Evolutionary conservation across 1,140 invertebrate genomes (phyloP).

Genomic region (Mycetomoellerius zeteki): DNA sequence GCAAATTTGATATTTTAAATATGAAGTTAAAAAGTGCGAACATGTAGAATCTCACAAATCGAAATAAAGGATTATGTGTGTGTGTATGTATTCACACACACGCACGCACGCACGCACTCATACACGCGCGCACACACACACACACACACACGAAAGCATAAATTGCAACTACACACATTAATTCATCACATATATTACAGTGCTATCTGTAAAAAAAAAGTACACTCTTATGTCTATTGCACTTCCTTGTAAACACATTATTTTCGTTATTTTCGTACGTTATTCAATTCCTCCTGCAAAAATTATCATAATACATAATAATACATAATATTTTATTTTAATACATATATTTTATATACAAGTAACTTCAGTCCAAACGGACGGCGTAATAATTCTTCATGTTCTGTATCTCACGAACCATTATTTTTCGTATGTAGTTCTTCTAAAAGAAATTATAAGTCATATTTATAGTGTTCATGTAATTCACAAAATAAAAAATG

Average conservation of each 20-base stretch:
- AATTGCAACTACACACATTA: constrained; percentile 61
- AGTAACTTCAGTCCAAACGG: constrained; percentile 75
- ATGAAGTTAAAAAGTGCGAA: constrained; percentile 58
- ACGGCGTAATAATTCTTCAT: constrained; percentile 67
- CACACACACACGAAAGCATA: constrained; percentile 12
- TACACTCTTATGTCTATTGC: constrained; percentile 76
- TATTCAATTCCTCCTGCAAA: constrained; percentile 74
- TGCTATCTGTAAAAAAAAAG: constrained; percentile 63
- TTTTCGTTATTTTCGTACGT: constrained; percentile 47
- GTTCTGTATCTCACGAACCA: constrained; percentile 75
- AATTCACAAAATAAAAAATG: constrained; percentile 19
- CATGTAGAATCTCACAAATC: constrained; percentile 61
- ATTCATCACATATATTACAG: constrained; percentile 71
- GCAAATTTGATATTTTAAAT: constrained; percentile 57
- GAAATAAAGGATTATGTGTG: constrained; percentile 72
- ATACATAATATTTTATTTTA: constrained; percentile 71
- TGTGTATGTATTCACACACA: constrained; percentile 42
- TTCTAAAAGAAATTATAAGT: constrained; percentile 64
- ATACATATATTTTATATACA: constrained; percentile 73
- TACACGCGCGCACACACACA: no score
- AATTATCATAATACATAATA: constrained; percentile 80
- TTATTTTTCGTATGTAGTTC: constrained; percentile 73
- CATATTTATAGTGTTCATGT: neutral
- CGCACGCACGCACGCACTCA: no score
- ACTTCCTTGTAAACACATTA: constrained; percentile 72